Percentiles rank a stretch among this genome's conserved stretches.
phyloP scores from a whole-genome alignment of 2,113 vertebrate species.

The Gallinago undulata region DNA sequence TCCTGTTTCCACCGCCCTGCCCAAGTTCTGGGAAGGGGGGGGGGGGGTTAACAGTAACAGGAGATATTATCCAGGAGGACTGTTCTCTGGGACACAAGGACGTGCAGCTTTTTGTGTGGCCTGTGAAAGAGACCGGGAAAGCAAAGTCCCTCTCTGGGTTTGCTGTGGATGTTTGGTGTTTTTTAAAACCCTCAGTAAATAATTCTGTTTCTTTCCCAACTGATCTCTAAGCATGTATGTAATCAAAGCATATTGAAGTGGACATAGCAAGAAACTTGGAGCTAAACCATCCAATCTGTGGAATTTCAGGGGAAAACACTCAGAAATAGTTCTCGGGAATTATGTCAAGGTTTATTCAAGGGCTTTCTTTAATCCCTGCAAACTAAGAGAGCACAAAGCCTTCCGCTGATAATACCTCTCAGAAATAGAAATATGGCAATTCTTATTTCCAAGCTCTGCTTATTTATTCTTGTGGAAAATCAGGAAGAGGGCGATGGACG shows the following conservation, averaged over 20 bases:
- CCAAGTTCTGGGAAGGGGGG: neutral
- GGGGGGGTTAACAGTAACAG: neutral
- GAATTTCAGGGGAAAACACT: constrained; percentile 4
- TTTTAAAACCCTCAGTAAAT: neutral
- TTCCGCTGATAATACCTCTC: neutral
- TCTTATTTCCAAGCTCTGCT: neutral
- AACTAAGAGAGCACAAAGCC: constrained; percentile 28
- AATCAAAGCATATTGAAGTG: neutral
- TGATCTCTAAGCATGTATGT: neutral
- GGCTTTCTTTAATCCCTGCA: constrained; percentile 48
- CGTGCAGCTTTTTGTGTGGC: neutral
- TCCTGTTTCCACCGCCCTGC: neutral
- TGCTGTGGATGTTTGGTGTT: neutral
- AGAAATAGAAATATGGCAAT: neutral
- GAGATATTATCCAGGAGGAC: fast-evolving
- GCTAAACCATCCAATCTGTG: neutral
- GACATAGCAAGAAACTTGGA: neutral
- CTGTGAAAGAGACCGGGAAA: neutral
- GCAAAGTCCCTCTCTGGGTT: neutral
- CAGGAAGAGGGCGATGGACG: neutral
- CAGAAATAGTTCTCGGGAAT: constrained; percentile 3
- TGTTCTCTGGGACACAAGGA: neutral
- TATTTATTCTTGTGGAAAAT: neutral
- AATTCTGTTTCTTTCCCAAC: neutral
- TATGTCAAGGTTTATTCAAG: constrained; percentile 61